Base-by-base conservation (phyloP, 2,888 invertebrate genomes). In the Boloria selene region DNA sequence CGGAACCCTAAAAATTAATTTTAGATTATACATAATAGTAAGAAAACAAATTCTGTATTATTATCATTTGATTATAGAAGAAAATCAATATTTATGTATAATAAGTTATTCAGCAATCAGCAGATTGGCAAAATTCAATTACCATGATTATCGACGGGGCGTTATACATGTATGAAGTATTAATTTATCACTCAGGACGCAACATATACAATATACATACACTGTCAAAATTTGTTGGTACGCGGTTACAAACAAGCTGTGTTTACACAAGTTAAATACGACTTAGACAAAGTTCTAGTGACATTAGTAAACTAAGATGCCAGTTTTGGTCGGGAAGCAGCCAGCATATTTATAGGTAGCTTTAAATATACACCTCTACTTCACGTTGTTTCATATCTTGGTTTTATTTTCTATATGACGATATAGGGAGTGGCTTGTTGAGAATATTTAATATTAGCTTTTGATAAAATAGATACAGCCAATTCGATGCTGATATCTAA, bases 161-260 rank as follows among this genome's bases (percentile, higher is more conserved):
- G n/a, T 16, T 53, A 4, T 53, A 53, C 7, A 50, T 13, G 0
- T 17, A 17, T 38, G 22, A 31, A 38, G 59, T 49, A 59, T 47
- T 49, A 59, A 59, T 59, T 59, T 59, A 31, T 59, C 59, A 59
- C 17, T 49, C 49, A 49, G 59, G 26, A 49, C 59, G 47, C 31
- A 49, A 59, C 59, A 49, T 81, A 77, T 73, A 82, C 79, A 79
- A 85, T 87, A 59, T 49, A 49, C 81, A 77, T 73, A 82, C 79
- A 79, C 85, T 87, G 87, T 87, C 87, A 88, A 88, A 90, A 88
- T 90, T 86, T 85, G 86, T 87, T 85, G 83, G 87, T 85, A 82
- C 85, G 88, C 81, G 88, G 88, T 84, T 79, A 80, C 81, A 84
- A 83, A 83, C 87, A 89, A 86, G 88, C 88, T 86, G 83, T 81